Conservation (phyloP, 30 jellyfish, hydroid and myxozoan species). For the Aurelia sp. region DNA sequence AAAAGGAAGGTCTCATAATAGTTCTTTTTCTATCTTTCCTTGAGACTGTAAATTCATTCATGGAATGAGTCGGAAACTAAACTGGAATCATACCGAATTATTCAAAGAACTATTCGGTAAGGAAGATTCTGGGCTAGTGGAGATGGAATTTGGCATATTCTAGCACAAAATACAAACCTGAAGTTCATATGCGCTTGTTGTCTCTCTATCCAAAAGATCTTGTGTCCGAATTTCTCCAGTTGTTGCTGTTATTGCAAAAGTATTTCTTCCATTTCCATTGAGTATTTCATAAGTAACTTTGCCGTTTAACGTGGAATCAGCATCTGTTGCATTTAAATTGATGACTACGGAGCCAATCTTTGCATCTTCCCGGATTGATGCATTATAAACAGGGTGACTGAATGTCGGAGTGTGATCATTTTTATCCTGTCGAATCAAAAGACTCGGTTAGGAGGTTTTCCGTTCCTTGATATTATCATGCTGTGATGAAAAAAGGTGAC, state of each 20-base stretch:
- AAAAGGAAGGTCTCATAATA: too few species aligned
- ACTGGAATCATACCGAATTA: too few species aligned
- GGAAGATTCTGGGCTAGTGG: too few species aligned
- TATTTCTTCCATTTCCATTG: conserved; percentile 39
- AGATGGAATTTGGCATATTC: too few species aligned
- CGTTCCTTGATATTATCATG: too few species aligned
- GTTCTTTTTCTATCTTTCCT: too few species aligned
- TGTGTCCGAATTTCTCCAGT: conserved; percentile 58
- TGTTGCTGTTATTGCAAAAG: conserved; percentile 52
- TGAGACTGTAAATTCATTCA: too few species aligned
- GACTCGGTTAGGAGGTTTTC: background rate
- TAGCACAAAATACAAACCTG: background rate
- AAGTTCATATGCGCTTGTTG: conserved; percentile 6
- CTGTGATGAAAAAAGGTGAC: too few species aligned
- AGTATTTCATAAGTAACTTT: conserved; percentile 28
- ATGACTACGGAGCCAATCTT: conserved; percentile 65
- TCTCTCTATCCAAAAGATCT: conserved; percentile 55
- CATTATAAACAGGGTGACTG: conserved; percentile 36
- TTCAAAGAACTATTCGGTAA: too few species aligned
- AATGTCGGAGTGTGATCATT: conserved; percentile 52
- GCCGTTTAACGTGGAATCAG: conserved; percentile 38
- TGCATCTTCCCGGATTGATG: conserved; percentile 44
- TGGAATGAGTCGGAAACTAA: too few species aligned
- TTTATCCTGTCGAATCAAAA: conserved; percentile 8
- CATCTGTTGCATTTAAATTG: conserved; percentile 43